A percentile compares a stretch with the other conserved stretches of the same genome.
phyloP scores from a whole-genome alignment of 1,140 invertebrate species.

The Drosophila ironensis region DNA sequence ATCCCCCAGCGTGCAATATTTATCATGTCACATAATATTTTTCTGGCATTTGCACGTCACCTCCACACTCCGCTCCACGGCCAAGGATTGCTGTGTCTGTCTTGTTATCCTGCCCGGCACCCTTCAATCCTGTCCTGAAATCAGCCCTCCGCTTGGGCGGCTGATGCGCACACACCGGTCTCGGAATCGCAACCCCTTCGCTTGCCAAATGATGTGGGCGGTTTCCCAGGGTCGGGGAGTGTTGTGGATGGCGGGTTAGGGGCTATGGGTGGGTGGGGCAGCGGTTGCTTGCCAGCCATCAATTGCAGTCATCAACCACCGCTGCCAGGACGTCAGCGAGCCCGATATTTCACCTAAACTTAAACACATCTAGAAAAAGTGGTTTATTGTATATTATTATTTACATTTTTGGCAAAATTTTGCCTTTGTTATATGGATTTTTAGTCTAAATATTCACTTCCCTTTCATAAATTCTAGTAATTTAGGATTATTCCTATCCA shows the following conservation, averaged over 20 bases:
- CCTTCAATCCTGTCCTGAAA: background rate
- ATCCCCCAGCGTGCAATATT: conserved; percentile 72
- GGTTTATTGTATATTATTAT: too few relatives aligned
- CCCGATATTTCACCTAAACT: conserved; percentile 30
- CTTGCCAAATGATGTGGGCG: conserved; percentile 58
- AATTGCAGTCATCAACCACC: conserved; percentile 79
- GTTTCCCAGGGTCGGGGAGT: background rate
- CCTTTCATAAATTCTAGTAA: too few relatives aligned
- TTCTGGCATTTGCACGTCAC: conserved; percentile 79
- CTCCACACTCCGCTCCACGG: background rate
- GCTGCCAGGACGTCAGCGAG: conserved; percentile 55
- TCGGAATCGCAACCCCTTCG: conserved; percentile 71
- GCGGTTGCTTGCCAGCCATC: conserved; percentile 55
- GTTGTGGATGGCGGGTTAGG: background rate
- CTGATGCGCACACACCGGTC: conserved; percentile 56
- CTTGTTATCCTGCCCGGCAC: background rate
- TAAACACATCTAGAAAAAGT: too few relatives aligned
- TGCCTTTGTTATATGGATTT: too few relatives aligned
- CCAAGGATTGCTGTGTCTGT: background rate
- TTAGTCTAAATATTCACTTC: too few relatives aligned
- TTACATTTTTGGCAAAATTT: background rate
- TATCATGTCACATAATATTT: conserved; percentile 81
- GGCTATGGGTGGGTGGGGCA: background rate
- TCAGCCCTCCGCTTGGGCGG: conserved; percentile 53
- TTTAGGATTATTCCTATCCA: too few relatives aligned